These are phyloP conservation scores for Sebastes diaconus DNA, from an alignment of 2,797 vertebrate species.

Conservation along the genomic window DNA sequence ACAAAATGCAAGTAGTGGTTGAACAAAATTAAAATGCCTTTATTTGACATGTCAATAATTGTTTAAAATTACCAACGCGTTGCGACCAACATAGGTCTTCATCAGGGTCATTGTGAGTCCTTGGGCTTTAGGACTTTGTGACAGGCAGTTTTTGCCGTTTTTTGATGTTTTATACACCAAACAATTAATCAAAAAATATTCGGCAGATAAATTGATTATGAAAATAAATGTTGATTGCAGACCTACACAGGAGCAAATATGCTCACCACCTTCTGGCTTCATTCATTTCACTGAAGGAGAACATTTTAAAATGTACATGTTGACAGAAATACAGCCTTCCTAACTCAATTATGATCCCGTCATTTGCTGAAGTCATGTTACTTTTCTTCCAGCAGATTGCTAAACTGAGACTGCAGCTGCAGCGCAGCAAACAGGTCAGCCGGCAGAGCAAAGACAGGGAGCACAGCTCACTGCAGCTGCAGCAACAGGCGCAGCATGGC, in stretches of 20 bases:
- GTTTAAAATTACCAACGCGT: too few relatives aligned
- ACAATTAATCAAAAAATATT: not conserved
- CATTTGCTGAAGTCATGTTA: constrained; percentile 22
- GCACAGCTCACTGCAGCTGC: constrained; percentile 85
- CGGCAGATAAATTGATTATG: not conserved
- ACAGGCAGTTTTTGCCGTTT: not conserved
- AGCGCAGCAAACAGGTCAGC: constrained; percentile 90
- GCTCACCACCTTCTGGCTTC: not conserved
- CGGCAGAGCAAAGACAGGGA: constrained; percentile 91
- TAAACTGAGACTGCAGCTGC: constrained; percentile 94
- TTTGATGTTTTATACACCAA: not conserved
- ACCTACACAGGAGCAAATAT: not conserved
- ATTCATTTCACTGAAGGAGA: not conserved
- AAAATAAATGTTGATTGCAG: not conserved
- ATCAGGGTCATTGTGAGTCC: too few relatives aligned
- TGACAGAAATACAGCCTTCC: not conserved
- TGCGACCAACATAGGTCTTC: too few relatives aligned
- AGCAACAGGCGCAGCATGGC: constrained; percentile 84
- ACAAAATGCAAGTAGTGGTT: too few relatives aligned
- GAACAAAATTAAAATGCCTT: too few relatives aligned
- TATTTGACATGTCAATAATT: too few relatives aligned
- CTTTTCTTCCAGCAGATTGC: constrained; percentile 88
- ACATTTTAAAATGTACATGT: not conserved
- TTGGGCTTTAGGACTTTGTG: not conserved
- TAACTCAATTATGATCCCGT: accelerated